Evolutionary conservation across 1,140 invertebrate genomes (phyloP).

Genomic region (Pemphigus obesinymphae): DNA sequence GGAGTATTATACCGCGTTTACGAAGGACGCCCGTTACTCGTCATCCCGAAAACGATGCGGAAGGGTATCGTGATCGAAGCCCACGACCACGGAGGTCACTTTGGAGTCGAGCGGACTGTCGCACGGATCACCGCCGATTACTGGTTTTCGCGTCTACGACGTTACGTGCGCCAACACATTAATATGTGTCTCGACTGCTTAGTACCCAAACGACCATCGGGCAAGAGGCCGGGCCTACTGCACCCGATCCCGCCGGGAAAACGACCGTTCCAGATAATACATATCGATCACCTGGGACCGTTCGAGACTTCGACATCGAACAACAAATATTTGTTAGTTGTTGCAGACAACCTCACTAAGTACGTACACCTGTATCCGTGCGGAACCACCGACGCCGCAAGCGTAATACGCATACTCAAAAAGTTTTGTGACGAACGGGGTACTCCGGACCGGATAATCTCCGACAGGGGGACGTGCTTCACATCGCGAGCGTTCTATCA

Average conservation of each 20-base stretch:
- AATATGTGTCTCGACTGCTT: not conserved
- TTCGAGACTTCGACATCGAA: not conserved
- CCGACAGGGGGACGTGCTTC: not conserved
- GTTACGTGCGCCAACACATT: not conserved
- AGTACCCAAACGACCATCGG: not conserved
- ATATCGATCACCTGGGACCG: not conserved
- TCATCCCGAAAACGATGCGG: not conserved
- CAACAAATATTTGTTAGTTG: not conserved
- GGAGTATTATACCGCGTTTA: not conserved
- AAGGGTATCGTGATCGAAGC: not conserved
- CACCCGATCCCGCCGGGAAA: not conserved
- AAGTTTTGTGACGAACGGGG: not conserved
- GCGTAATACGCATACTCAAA: not conserved
- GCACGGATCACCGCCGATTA: not conserved
- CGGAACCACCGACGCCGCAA: not conserved
- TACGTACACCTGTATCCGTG: not conserved
- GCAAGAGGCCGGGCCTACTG: not conserved
- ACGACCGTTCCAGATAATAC: not conserved
- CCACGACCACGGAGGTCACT: not conserved
- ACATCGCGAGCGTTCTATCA: not conserved
- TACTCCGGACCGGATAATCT: not conserved
- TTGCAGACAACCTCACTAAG: not conserved
- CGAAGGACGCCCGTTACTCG: not conserved
- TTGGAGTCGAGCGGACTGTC: not conserved
- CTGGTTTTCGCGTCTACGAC: not conserved